phyloP scores from a whole-genome alignment of 2,113 vertebrate species.

The Scytalopus superciliaris region DNA sequence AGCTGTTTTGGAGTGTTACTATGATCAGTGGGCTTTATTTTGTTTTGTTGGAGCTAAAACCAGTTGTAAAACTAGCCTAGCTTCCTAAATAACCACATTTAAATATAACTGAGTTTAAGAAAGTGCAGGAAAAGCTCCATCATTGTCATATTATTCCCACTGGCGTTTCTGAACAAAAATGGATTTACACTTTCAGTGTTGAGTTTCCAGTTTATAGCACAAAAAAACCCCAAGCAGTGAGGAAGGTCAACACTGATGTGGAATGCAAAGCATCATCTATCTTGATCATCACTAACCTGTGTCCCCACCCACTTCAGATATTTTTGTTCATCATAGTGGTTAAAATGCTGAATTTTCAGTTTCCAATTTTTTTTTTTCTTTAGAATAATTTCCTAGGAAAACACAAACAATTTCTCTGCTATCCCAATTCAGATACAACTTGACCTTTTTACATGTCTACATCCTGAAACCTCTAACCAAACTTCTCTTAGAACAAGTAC shows the following conservation, averaged over 20 bases:
- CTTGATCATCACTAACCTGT: background rate
- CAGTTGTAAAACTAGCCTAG: background rate
- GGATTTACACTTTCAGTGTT: background rate
- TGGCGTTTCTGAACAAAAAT: constrained; percentile 6
- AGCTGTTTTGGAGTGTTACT: background rate
- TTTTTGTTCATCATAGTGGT: background rate
- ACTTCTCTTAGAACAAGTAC: background rate
- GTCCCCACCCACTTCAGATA: background rate
- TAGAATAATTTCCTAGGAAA: background rate
- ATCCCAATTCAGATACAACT: background rate
- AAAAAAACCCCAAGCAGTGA: background rate
- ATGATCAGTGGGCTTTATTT: background rate
- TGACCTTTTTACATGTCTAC: background rate
- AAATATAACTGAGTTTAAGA: background rate
- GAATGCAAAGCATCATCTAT: background rate
- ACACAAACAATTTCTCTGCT: background rate
- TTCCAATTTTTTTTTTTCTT: background rate
- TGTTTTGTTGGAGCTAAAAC: background rate
- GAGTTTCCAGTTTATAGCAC: background rate
- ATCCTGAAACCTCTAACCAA: background rate
- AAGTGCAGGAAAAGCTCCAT: background rate
- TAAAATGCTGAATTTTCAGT: background rate
- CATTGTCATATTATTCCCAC: constrained; percentile 18
- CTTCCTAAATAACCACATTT: constrained; percentile 13
- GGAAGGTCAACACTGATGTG: background rate